Conservation (phyloP, 2,888 invertebrate genomes). For the Peribatodes rhomboidaria region DNA sequence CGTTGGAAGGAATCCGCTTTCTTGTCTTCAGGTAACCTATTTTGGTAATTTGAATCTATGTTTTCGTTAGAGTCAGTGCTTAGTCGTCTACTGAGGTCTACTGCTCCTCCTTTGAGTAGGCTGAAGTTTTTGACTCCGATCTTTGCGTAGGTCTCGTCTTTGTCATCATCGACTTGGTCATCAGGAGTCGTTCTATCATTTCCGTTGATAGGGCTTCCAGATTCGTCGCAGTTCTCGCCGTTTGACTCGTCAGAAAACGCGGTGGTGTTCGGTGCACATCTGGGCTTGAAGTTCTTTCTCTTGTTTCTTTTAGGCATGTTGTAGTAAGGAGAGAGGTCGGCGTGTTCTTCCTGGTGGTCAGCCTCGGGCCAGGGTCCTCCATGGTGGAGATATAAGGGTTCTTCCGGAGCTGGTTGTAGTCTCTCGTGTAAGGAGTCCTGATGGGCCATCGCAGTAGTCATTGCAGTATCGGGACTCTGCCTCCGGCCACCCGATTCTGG, state of each 20-base stretch:
- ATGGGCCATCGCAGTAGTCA: constrained; percentile 87
- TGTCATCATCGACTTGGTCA: constrained; percentile 67
- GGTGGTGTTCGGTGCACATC: constrained; percentile 88
- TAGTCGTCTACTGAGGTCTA: constrained; percentile 82
- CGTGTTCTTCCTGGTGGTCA: constrained; percentile 75
- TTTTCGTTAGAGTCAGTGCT: constrained; percentile 85
- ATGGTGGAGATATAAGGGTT: constrained; percentile 80
- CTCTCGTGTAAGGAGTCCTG: constrained; percentile 85
- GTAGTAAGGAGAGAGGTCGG: constrained; percentile 78
- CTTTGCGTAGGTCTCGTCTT: constrained; percentile 70
- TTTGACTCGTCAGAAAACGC: constrained; percentile 82
- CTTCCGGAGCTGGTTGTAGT: constrained; percentile 78
- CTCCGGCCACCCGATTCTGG: constrained; percentile 49
- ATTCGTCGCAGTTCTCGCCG: constrained; percentile 69
- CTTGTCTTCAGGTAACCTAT: constrained; percentile 77
- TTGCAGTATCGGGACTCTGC: constrained; percentile 79
- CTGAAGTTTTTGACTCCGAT: constrained; percentile 84
- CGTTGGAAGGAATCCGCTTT: constrained; percentile 81
- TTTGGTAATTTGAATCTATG: constrained; percentile 81
- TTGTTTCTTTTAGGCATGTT: constrained; percentile 90
- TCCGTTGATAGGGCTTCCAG: constrained; percentile 73
- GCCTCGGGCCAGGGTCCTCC: constrained; percentile 82
- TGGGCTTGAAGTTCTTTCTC: constrained; percentile 92
- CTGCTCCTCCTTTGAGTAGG: constrained; percentile 80
- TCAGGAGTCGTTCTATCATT: constrained; percentile 76